phyloP scores from a whole-genome alignment of 2,888 invertebrate genomes.

The Polyommatus icarus region DNA sequence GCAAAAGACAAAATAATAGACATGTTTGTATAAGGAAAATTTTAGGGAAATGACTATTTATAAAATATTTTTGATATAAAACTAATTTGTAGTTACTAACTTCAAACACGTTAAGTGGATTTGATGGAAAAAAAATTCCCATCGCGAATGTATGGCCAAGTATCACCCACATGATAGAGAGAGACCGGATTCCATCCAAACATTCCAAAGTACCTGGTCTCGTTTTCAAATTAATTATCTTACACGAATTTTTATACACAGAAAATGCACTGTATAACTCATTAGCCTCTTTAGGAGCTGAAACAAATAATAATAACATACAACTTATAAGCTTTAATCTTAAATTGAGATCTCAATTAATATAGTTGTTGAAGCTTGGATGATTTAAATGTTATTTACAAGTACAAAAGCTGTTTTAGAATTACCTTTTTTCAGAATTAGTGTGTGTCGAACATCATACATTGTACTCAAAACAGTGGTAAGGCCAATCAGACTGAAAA shows the following conservation, averaged over 20 bases:
- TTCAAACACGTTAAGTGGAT: slow-evolving; percentile 37
- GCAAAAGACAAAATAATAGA: neutral
- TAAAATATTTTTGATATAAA: too few relatives aligned
- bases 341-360: neutral
- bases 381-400: too few relatives aligned
- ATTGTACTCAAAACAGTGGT: slow-evolving; percentile 26
- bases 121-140: slow-evolving; percentile 40
- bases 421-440: slow-evolving; percentile 31
- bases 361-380: too few relatives aligned
- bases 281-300: slow-evolving; percentile 47
- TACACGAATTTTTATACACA: slow-evolving; percentile 57
- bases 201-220: slow-evolving; percentile 54
- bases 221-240: slow-evolving; percentile 53
- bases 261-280: slow-evolving; percentile 47
- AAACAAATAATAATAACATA: slow-evolving; percentile 34
- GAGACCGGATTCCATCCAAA: slow-evolving; percentile 62
- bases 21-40: too few relatives aligned
- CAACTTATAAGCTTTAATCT: neutral
- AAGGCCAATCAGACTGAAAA: slow-evolving; percentile 26
- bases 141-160: slow-evolving; percentile 53
- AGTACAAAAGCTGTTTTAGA: neutral
- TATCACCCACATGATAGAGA: slow-evolving; percentile 68
- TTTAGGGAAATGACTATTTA: too few relatives aligned
- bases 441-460: slow-evolving; percentile 28
- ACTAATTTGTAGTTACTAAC: slow-evolving; percentile 36